Evolutionary conservation across 2,888 invertebrate genomes (phyloP), one percentile per base, ranked within the genome.

Genomic region (Eurytoma adleriae): DNA sequence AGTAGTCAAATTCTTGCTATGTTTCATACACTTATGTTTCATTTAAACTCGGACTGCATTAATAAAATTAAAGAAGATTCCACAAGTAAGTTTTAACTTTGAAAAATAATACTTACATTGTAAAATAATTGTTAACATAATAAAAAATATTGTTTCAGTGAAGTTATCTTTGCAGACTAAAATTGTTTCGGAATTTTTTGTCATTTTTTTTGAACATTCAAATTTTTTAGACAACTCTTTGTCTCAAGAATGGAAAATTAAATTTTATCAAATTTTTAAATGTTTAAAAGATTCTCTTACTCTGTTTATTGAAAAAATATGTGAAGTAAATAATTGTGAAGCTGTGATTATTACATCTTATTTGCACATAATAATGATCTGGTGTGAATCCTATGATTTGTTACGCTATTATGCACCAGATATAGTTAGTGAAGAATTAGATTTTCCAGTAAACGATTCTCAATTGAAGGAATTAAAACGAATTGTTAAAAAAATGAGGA

Each of bases 11-110:
- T 81, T 64, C 13, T 79, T n/a, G 71, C 71, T 40, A 86, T 89
- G 24, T 81, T 90, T 52, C 85, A 82, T 78, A 87, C 88, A 18
- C 69, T 90, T 10, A 85, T 84, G 56, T 85, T 84, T 83, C 85
- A 89, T 84, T 84, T 90, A 20, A 86, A 86, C 48, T 81, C 84
- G 50, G 83, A 86, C 78, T 87, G 87, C 64, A 40, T 84, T 18
- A 80, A 85, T 57, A 78, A 59, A 76, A 57, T 69, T 0, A 64
- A 78, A 72, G 10, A n/a, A n/a, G 54, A 27, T 20, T 30, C 52
- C 20, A 66, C 50, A 64, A 52, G 82, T 80, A 82, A 84, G 82
- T 56, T 30, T 40, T 66, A 52, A 24, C 48, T 52, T 57, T 3
- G 18, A 67, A 24, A 5, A 57, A 30, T 18, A 71, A 16, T 64